Evolutionary conservation across 2,888 invertebrate species (phyloP).

Genomic region (Eupelmus urozonus): DNA sequence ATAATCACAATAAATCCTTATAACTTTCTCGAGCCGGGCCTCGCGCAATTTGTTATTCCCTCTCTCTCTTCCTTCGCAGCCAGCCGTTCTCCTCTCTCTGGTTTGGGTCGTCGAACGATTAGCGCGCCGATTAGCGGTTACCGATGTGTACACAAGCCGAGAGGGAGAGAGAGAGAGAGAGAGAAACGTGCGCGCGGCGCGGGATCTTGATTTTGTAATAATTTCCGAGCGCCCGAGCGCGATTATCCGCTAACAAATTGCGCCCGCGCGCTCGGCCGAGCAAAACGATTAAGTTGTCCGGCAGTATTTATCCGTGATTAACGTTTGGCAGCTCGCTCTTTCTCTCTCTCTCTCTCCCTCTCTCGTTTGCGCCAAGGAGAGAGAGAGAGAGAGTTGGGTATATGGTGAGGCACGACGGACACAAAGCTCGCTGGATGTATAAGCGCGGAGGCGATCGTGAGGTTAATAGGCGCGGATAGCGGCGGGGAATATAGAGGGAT

Average conservation of each 20-base stretch:
- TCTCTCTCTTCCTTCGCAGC: neutral
- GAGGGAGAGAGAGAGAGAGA: neutral
- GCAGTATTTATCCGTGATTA: constrained; percentile 54
- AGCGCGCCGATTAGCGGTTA: constrained; percentile 38
- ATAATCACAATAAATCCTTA: constrained; percentile 54
- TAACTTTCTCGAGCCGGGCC: constrained; percentile 33
- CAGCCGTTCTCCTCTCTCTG: neutral
- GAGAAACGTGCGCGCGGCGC: constrained; percentile 32
- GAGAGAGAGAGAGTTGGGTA: too few relatives aligned
- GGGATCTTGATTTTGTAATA: constrained; percentile 55
- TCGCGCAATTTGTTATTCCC: constrained; percentile 37
- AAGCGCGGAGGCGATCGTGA: too few relatives aligned
- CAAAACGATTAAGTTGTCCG: constrained; percentile 52
- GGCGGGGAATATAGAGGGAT: too few relatives aligned
- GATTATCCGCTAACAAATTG: constrained; percentile 53
- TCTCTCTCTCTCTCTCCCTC: too few relatives aligned
- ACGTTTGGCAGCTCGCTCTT: constrained; percentile 54
- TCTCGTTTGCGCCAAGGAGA: too few relatives aligned
- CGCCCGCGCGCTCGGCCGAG: constrained; percentile 12
- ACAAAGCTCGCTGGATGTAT: too few relatives aligned
- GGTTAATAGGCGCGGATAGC: too few relatives aligned
- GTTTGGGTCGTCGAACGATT: constrained; percentile 43
- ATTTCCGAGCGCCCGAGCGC: constrained; percentile 43
- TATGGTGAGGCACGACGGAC: too few relatives aligned
- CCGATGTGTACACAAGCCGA: constrained; percentile 37